Conservation (phyloP, 2,113 vertebrate species). For the Hymenochirus boettgeri region DNA sequence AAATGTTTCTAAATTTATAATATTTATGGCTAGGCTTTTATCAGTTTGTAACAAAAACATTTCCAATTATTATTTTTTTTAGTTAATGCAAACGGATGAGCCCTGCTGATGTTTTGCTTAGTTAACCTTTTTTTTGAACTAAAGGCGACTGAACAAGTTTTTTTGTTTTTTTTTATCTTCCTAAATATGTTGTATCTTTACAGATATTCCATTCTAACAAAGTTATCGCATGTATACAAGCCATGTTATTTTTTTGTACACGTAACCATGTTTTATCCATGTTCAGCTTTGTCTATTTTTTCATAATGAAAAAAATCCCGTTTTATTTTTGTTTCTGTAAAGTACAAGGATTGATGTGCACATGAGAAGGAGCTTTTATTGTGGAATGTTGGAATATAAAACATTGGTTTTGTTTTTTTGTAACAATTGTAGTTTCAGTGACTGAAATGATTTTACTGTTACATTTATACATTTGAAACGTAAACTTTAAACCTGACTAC, state of each 20-base stretch:
- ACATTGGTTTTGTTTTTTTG: too few species aligned
- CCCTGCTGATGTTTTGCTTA: background rate
- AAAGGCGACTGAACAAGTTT: background rate
- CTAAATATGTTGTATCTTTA: constrained; percentile 6
- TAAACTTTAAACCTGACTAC: too few species aligned
- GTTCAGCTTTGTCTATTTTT: constrained; percentile 35
- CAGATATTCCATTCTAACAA: background rate
- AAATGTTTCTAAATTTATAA: too few species aligned
- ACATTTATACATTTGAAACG: too few species aligned
- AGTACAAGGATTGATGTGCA: too few species aligned
- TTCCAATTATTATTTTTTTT: too few species aligned
- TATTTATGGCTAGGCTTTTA: too few species aligned
- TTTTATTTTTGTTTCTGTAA: background rate
- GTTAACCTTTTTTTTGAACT: background rate
- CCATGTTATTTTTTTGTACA: constrained; percentile 34
- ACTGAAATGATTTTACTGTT: too few species aligned
- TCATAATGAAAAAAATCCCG: constrained; percentile 36
- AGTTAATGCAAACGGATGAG: background rate
- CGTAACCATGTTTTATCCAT: constrained; percentile 15
- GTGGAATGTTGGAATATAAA: too few species aligned
- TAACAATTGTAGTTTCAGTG: too few species aligned
- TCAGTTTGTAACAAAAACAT: too few species aligned
- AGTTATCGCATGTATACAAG: constrained; percentile 4
- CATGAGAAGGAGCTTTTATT: too few species aligned
- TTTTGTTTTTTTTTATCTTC: background rate